Evolutionary conservation across 2,888 invertebrate species (phyloP).

Genomic region (Sipha maydis): DNA sequence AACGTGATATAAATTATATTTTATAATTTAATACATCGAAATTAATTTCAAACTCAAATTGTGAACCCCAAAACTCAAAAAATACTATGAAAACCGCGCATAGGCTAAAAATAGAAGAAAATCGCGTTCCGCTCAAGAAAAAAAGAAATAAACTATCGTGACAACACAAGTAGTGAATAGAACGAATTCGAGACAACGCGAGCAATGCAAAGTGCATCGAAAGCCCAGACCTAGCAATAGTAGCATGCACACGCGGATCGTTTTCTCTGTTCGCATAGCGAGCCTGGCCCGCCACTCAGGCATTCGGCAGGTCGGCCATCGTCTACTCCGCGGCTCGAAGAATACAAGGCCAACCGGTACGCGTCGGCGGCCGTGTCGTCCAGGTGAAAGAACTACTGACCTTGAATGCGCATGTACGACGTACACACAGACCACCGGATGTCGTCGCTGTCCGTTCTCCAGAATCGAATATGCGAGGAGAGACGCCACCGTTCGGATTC

Average conservation of each 20-base stretch:
- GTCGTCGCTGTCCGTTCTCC: not conserved
- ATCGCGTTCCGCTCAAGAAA: too few relatives aligned
- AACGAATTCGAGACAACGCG: too few relatives aligned
- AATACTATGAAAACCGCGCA: too few relatives aligned
- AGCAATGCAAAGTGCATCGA: too few relatives aligned
- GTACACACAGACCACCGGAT: not conserved
- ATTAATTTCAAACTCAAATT: too few relatives aligned
- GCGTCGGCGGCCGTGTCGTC: not conserved
- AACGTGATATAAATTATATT: too few relatives aligned
- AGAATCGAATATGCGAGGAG: not conserved
- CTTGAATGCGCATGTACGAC: slow-evolving; percentile 50
- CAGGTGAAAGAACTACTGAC: slow-evolving; percentile 63
- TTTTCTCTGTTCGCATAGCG: not conserved
- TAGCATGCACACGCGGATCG: not conserved
- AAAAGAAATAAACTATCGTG: too few relatives aligned
- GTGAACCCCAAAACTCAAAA: too few relatives aligned
- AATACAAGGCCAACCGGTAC: slow-evolving; percentile 55
- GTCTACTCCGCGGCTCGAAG: not conserved
- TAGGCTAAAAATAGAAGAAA: too few relatives aligned
- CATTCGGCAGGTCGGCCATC: not conserved
- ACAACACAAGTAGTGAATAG: too few relatives aligned
- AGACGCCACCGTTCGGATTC: not conserved
- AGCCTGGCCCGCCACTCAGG: not conserved
- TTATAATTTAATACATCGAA: too few relatives aligned
- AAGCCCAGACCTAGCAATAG: not conserved